A percentile compares a stretch with the other conserved stretches of the same genome.
phyloP scores from a whole-genome alignment of 37 sponge, comb jelly and placozoan species.

The Aplysina aerophoba region DNA sequence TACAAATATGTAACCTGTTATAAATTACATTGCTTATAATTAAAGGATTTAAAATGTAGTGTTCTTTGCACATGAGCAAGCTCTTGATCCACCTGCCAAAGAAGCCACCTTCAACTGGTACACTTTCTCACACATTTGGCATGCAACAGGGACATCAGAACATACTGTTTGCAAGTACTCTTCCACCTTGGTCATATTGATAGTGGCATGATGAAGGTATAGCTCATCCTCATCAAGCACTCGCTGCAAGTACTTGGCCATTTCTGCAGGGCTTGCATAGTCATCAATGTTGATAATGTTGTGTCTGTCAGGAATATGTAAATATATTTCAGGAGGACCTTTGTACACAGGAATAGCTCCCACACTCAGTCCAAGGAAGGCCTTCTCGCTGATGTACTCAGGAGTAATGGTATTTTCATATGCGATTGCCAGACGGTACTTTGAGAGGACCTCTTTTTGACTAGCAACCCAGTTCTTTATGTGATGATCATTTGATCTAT shows the following conservation, averaged over 20 bases:
- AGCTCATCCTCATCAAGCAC: slow-evolving; percentile 7
- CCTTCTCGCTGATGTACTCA: slow-evolving; percentile 27
- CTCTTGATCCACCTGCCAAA: not conserved
- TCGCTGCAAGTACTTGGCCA: not conserved
- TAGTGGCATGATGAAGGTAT: not conserved
- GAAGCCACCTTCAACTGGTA: slow-evolving; percentile 16
- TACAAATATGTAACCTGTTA: no score
- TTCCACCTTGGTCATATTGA: not conserved
- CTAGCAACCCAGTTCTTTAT: not conserved
- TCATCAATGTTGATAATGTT: slow-evolving; percentile 34
- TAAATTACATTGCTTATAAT: no score
- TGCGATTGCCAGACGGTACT: slow-evolving; percentile 25
- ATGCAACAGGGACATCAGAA: not conserved
- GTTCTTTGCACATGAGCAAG: no score
- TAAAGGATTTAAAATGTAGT: no score
- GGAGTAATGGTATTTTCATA: slow-evolving; percentile 6
- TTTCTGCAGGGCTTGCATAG: slow-evolving; percentile 4
- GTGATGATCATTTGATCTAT: not conserved
- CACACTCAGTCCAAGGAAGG: not conserved
- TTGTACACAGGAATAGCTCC: slow-evolving; percentile 27
- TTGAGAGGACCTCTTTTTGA: not conserved
- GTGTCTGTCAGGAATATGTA: slow-evolving; percentile 3
- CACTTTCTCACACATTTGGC: slow-evolving; percentile 27
- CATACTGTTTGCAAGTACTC: not conserved
- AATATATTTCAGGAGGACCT: slow-evolving; percentile 6